Conservation (phyloP, 1,140 invertebrate species). For the Medauroidea extradentata region DNA sequence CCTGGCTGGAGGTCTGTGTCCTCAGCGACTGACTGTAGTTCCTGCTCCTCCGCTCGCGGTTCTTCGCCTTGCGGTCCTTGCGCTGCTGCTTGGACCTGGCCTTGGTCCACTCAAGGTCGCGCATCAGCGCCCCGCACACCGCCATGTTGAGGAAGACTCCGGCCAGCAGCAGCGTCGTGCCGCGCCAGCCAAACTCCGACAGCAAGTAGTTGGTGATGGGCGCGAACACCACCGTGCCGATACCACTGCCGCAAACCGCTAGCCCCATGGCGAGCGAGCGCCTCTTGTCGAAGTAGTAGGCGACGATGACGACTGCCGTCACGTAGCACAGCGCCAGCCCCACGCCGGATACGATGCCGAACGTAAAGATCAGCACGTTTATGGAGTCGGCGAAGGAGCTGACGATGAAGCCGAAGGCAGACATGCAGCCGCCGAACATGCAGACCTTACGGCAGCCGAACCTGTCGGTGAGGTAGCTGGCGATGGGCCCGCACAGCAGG, state of each 20-base stretch:
- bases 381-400: constrained; percentile 73
- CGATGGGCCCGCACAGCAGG: constrained; percentile 77
- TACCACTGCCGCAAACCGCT: constrained; percentile 85
- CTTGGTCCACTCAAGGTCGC: constrained; percentile 72
- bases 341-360: constrained; percentile 80
- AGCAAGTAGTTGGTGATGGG: constrained; percentile 75
- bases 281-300: constrained; percentile 92
- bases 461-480: constrained; percentile 80
- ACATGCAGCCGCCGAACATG: constrained; percentile 73
- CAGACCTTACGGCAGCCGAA: constrained; percentile 74
- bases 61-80: constrained; percentile 45
- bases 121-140: constrained; percentile 80
- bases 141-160: constrained; percentile 83
- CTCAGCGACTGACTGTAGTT: not conserved
- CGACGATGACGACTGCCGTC: constrained; percentile 87
- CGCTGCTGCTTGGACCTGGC: constrained; percentile 47
- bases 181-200: constrained; percentile 79
- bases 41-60: not conserved
- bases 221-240: constrained; percentile 88
- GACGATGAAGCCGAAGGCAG: constrained; percentile 74
- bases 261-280: constrained; percentile 86
- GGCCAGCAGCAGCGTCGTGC: constrained; percentile 39
- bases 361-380: constrained; percentile 75
- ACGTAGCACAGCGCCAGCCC: constrained; percentile 85
- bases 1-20: not conserved